phyloP scores from a whole-genome alignment of 2,113 vertebrate species.

The Candoia aspera region DNA sequence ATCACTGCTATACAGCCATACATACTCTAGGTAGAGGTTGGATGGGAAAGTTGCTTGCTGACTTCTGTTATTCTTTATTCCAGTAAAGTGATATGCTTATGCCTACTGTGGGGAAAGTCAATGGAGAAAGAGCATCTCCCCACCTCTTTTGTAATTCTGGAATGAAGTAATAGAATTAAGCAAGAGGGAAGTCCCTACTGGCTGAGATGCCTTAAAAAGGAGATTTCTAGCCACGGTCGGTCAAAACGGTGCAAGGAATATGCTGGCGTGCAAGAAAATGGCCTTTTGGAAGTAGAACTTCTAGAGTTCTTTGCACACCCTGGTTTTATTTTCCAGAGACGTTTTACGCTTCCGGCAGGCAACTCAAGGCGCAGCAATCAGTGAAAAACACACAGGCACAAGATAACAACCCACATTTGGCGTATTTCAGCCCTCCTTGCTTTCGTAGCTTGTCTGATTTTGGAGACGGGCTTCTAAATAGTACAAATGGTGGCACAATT shows the following conservation, averaged over 20 bases:
- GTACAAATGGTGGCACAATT: slow-evolving; percentile 66
- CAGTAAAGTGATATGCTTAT: neutral
- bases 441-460: slow-evolving; percentile 62
- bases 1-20: neutral
- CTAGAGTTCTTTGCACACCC: no score
- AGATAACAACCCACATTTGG: neutral
- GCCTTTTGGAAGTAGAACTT: neutral
- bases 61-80: neutral
- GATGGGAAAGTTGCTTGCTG: neutral
- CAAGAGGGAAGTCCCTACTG: neutral
- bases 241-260: neutral
- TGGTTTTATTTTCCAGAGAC: neutral
- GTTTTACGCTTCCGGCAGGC: neutral
- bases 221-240: neutral
- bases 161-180: no score
- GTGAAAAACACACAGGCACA: no score
- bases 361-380: neutral
- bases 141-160: neutral
- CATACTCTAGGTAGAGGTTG: neutral
- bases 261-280: neutral
- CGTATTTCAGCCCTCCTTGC: slow-evolving; percentile 51
- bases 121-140: neutral
- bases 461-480: slow-evolving; percentile 57
- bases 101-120: no score
- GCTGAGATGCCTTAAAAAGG: neutral